Conservation (phyloP, 30 jellyfish, hydroid and myxozoan genomes). For the Hydractinia echinata region DNA sequence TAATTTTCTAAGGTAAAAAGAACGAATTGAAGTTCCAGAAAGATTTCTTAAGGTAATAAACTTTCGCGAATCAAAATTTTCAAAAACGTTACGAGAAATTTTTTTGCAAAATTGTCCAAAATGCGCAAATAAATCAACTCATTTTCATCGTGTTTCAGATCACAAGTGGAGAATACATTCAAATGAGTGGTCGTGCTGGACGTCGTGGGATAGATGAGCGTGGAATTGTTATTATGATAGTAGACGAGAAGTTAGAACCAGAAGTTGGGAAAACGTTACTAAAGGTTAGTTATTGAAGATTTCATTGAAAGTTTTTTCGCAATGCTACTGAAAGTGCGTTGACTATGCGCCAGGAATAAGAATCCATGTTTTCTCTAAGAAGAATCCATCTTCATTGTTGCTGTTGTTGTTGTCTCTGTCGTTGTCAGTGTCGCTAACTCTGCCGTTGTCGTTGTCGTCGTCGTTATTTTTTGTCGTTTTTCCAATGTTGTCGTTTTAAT, state of each 20-base stretch:
- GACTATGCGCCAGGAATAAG: background rate
- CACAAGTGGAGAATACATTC: slow-evolving; percentile 97
- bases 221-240: slow-evolving; percentile 88
- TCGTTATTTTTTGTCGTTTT: no score
- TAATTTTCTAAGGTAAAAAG: background rate
- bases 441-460: no score
- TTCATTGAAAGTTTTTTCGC: no score
- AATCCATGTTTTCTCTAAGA: background rate
- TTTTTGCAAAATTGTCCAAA: background rate
- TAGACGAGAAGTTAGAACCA: slow-evolving; percentile 91
- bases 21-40: no score
- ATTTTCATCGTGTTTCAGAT: slow-evolving; percentile 45
- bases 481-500: background rate
- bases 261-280: slow-evolving; percentile 85
- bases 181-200: slow-evolving; percentile 99
- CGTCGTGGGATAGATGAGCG: slow-evolving; percentile 99
- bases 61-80: no score
- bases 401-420: background rate
- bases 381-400: background rate
- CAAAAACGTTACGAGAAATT: background rate
- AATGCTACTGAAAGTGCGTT: background rate
- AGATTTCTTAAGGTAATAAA: no score
- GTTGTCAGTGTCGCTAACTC: no score
- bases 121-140: background rate
- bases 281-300: slow-evolving; percentile 40